Evolutionary conservation across 2,888 invertebrate genomes (phyloP), one percentile per base, ranked within the genome.

Genomic region (Mesodorylaimus sp.): DNA sequence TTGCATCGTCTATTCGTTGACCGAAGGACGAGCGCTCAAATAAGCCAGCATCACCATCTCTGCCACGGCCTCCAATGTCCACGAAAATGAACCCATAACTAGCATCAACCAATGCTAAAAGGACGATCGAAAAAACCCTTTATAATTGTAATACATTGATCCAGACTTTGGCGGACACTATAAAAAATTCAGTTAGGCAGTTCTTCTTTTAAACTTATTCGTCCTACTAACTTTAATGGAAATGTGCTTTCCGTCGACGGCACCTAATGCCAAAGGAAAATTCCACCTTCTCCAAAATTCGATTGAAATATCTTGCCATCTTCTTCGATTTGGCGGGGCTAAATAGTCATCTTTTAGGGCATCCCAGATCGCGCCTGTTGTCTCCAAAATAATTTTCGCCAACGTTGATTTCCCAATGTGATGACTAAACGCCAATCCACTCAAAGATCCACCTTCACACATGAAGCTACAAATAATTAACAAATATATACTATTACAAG

Each of bases 101-200:
- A 5, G 44, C 21, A 44, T 44, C 44, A 24, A 23, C 24, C 7
- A 44, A 7, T 5, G 44, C 44, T 21, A 44, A 26, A 5, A 26
- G 25, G 19, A 44, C 26, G 5, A n/a, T 44, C 24, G 24, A n/a
- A 25, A 26, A 44, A 7, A 13, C 7, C 21, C n/a, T 26, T 44
- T 44, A 25, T 44, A 44, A 19, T 44, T 44, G 26, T 44, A 44
- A 26, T n/a, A 44, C 25, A 24, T 7, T n/a, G 44, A 44, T 7
- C 44, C 44, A 10, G n/a, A 19, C 10, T 21, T 16, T 21, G 10
- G 10, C 21, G 41, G 41, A 39, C n/a, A n/a, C n/a, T n/a, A n/a
- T n/a, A n/a, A n/a, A n/a, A n/a, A n/a, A n/a, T n/a, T n/a, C n/a
- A n/a, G n/a, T n/a, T n/a, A n/a, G n/a, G n/a, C n/a, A n/a, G n/a